Evolutionary conservation across 2,888 invertebrate genomes (phyloP), one percentile per base, ranked within the genome.

Genomic region (Euplagia quadripunctaria): DNA sequence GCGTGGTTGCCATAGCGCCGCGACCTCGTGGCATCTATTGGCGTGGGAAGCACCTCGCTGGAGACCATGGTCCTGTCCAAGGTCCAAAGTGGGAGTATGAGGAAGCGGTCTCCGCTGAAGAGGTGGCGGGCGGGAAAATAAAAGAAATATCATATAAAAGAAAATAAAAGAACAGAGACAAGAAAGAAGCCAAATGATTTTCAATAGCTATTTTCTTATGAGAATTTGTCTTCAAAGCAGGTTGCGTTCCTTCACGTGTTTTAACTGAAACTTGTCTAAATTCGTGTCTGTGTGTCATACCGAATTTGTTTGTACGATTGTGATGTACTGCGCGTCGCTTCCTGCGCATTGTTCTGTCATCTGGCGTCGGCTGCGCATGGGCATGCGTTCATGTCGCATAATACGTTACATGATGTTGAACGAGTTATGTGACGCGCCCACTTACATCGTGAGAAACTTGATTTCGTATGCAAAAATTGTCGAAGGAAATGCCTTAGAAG

Each of bases 271-370:
- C 65, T 69, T 68, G n/a, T 64, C 76, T 72, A 75, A 78, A 84
- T 85, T 77, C 52, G 78, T 80, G 82, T 83, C 77, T 77, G 74
- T 85, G 77, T 85, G 84, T 84, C 82, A 79, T 46, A 46, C 42
- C 52, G 66, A 75, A 75, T 70, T 72, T 75, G 75, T 69, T 70
- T 61, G 75, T 64, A 12, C 17, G 46, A 49, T 71, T 55, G 68
- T 69, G 51, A 68, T 65, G 63, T 77, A 68, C 52, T 71, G 75
- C 79, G 80, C 78, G 80, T 77, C 72, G 79, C 73, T 82, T 84
- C 80, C 79, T 78, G 76, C 73, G 76, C 72, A 78, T 79, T 81
- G 76, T 82, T 78, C 70, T 66, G 71, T 74, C 80, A 73, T 75
- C 74, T 71, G 75, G 68, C 68, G 74, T 71, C 74, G 68, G 67